Percentiles rank a stretch among this genome's conserved stretches.
Conservation (phyloP, 2,113 vertebrate genomes). For the Pipa parva region DNA sequence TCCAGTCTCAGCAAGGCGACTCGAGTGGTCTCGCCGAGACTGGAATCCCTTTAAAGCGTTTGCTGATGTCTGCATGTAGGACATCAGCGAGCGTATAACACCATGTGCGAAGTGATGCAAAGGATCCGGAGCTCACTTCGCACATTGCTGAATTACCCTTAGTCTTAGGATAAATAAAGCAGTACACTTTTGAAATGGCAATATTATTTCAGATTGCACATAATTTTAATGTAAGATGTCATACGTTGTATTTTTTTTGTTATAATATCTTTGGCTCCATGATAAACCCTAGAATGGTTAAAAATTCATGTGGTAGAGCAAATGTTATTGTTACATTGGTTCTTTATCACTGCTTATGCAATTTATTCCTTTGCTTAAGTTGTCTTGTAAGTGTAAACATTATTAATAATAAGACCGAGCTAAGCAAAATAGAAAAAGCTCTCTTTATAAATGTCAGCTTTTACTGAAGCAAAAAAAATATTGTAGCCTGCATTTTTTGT, state of each 20-base stretch:
- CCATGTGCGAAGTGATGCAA: too few relatives aligned
- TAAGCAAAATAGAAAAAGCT: conserved; percentile 6
- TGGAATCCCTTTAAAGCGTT: too few relatives aligned
- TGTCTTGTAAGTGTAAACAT: conserved; percentile 9
- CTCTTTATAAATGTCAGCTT: background rate
- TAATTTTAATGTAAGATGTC: too few relatives aligned
- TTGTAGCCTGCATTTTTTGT: background rate
- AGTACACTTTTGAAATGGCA: too few relatives aligned
- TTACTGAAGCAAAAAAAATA: background rate
- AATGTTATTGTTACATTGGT: conserved; percentile 5
- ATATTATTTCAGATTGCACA: too few relatives aligned
- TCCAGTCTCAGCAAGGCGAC: too few relatives aligned
- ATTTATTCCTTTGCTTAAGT: conserved; percentile 9
- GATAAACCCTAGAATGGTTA: background rate
- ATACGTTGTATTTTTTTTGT: background rate
- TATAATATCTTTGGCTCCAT: background rate
- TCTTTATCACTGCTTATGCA: conserved; percentile 13
- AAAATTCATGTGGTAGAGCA: background rate
- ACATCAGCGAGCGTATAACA: too few relatives aligned
- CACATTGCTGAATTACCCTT: too few relatives aligned
- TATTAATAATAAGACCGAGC: conserved; percentile 13
- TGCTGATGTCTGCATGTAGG: too few relatives aligned
- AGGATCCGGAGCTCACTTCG: too few relatives aligned
- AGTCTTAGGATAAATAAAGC: too few relatives aligned
- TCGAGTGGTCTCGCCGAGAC: too few relatives aligned